A percentile compares a stretch with the other conserved stretches of the same genome.
phyloP scores from a whole-genome alignment of 2,797 vertebrate genomes.

The Coranthus polyacanthus region DNA sequence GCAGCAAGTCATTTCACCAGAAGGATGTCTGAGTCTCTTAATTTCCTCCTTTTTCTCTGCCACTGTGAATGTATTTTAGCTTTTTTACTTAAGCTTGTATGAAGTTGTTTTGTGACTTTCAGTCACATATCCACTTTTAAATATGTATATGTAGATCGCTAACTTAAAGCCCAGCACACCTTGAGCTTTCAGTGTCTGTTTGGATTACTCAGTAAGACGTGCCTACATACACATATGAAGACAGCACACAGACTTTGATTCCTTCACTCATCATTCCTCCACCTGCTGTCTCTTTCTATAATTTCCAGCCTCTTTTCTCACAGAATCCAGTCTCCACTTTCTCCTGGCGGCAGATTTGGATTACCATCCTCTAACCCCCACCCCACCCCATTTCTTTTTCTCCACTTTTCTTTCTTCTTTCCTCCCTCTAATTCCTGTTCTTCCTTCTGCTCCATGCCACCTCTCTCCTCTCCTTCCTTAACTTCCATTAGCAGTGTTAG shows the following conservation, averaged over 20 bases:
- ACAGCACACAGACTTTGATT: slow-evolving; percentile 21
- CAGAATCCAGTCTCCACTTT: slow-evolving; percentile 23
- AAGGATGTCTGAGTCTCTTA: no score
- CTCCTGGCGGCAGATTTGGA: slow-evolving; percentile 45
- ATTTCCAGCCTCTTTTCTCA: slow-evolving; percentile 28
- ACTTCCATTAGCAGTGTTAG: slow-evolving; percentile 55
- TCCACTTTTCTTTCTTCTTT: slow-evolving; percentile 3
- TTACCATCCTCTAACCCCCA: no score
- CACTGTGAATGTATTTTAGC: no score
- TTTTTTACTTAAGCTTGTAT: no score
- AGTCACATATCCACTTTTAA: no score
- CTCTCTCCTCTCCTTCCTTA: slow-evolving; percentile 5
- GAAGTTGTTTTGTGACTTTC: no score
- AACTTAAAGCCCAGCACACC: not conserved
- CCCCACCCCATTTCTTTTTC: not conserved
- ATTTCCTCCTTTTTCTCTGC: no score
- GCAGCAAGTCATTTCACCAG: no score
- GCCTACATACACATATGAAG: slow-evolving; percentile 9
- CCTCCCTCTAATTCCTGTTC: slow-evolving; percentile 3
- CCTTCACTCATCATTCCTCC: slow-evolving; percentile 37
- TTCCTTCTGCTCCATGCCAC: not conserved
- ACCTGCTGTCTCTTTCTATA: slow-evolving; percentile 22
- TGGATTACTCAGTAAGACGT: not conserved
- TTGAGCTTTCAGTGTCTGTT: not conserved
- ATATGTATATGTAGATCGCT: no score